Evolutionary conservation across 2,888 invertebrate genomes (phyloP), one percentile per base, ranked within the genome.

Genomic region (Malthinus flaveolus): DNA sequence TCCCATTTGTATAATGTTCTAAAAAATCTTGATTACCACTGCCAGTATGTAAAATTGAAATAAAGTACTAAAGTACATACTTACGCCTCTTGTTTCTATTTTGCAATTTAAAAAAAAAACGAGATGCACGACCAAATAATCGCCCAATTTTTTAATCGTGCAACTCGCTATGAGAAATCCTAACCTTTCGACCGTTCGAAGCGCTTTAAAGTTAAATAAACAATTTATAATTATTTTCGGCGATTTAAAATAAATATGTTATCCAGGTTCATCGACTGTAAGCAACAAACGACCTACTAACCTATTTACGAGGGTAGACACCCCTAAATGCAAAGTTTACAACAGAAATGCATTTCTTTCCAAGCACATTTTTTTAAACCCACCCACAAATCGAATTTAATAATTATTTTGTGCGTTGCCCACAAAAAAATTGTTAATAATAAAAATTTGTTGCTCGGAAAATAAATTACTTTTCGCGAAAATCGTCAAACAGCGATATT

Each of bases 11-110:
- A 57, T 49, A 68, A 68, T 69, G 67, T 69, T 69, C 68, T 68
- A 73, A 76, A 73, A 56, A 60, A 71, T 71, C 72, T 73, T 73
- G 55, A 71, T 69, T 68, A 73, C 72, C 66, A 76, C 75, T 76
- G 76, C 75, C 75, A 75, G 68, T 69, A 72, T 71, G 71, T 70
- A 68, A 71, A 67, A 68, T 64, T 66, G 63, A 61, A 69, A 70
- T 68, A 69, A 70, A 71, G 67, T 65, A 67, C 64, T 56, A 50
- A 48, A 55, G 66, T 67, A 63, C 63, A 57, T 59, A 64, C 62
- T 50, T 61, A 57, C 62, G 57, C 66, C 62, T 61, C 66, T 62
- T 66, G 63, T 67, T 63, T 59, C 59, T 67, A 61, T 58, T 55
- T 36, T 47, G 45, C 34, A 50, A 45, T 32, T 33, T n/a, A n/a